Evolutionary conservation across 1,140 invertebrate species (phyloP).

Genomic region (Potamilus streckersoni): DNA sequence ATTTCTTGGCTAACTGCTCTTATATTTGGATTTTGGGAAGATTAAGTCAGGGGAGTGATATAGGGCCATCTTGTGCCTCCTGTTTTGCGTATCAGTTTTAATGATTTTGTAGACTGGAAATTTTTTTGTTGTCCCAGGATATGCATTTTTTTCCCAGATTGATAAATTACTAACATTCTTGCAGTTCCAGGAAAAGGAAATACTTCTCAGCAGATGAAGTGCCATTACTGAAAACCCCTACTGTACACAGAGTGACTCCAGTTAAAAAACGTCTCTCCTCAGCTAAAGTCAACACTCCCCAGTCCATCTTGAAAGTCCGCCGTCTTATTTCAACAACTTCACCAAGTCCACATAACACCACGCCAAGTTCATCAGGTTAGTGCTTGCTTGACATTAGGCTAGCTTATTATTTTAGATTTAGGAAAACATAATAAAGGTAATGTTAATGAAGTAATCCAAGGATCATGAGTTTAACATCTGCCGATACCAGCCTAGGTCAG

Average conservation of each 20-base stretch:
- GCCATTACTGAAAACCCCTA: conserved; percentile 55
- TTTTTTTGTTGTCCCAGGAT: no score
- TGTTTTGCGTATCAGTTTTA: no score
- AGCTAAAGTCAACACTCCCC: conserved; percentile 58
- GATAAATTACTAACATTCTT: no score
- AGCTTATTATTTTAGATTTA: no score
- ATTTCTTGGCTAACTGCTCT: no score
- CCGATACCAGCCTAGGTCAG: not conserved
- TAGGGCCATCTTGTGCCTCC: no score
- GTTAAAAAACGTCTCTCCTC: conserved; percentile 19
- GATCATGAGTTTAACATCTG: not conserved
- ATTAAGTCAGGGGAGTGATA: no score
- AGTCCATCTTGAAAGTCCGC: conserved; percentile 58
- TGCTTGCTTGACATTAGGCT: not conserved
- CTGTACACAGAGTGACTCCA: conserved; percentile 46
- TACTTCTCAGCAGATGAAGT: conserved; percentile 43
- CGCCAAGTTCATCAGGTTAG: conserved; percentile 23
- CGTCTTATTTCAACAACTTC: conserved; percentile 30
- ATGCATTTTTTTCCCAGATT: no score
- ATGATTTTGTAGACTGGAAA: no score
- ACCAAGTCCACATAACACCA: conserved; percentile 13
- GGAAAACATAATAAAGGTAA: not conserved
- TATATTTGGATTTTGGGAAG: no score
- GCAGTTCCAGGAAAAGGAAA: conserved; percentile 25
- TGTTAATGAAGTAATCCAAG: not conserved